Base-by-base conservation (phyloP, 64 coral and sea anemone species). In the Montipora foliosa region DNA sequence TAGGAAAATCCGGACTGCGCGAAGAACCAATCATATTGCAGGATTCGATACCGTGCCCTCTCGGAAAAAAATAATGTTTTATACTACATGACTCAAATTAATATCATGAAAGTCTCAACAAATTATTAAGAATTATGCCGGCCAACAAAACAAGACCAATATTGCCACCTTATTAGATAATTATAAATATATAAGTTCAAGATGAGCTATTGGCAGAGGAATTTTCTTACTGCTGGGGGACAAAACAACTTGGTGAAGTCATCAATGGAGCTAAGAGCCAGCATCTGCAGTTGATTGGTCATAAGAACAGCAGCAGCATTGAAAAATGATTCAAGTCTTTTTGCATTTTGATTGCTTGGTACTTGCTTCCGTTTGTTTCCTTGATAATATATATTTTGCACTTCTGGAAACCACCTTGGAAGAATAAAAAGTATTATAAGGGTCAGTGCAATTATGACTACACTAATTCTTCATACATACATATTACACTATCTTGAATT, bases 361-460 rank as follows among this genome's bases (percentile, higher is more conserved):
- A 99, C 98, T 72, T 96, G 98, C 76, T 99, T 99, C 13, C 98
- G 98, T 67, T 99, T 99, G 79, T 99, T 99, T 25, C 98, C 98
- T 96, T 99, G 98, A 89, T 99, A 99, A 79, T 99, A 99, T 51
- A 99, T 99, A 67, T 99, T 99, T 70, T 99, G 98, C 73, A 99
- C 98, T 91, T 99, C 98, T 75, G 98, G 98, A 90, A 99, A 99
- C 98, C 98, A 99, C 75, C 98, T 99, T 29, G 0, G 81, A 16
- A 44, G 9, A 71, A 74, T 4, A 51, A 72, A 52, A n/a, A 46
- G 45, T 5, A 16, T 50, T 8, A 5, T 37, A 37, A 37, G 37
- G 37, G 53, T 80, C 46, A 49, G 49, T 19, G 58, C 49, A 59
- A 17, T 19, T 7, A 55, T 10, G 1, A 55, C 5, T 55, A 55